Evolutionary conservation across 2,113 vertebrate genomes (phyloP).

Genomic region (Elachura formosa): DNA sequence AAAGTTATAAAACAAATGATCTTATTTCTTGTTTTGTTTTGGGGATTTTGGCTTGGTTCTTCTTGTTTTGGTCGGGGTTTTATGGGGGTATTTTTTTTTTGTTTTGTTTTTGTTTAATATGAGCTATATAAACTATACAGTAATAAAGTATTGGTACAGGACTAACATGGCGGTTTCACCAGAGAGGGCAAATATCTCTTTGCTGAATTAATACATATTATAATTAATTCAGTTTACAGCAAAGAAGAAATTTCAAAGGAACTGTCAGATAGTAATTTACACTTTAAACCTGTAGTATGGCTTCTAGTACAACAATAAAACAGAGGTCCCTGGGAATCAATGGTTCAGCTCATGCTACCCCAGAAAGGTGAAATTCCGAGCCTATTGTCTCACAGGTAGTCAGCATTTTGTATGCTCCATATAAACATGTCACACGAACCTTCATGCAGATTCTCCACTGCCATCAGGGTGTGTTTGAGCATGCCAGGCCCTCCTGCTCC

Average conservation of each 20-base stretch:
- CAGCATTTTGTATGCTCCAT: background rate
- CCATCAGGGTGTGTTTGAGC: background rate
- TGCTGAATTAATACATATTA: background rate
- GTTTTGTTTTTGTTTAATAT: background rate
- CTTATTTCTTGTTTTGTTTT: background rate
- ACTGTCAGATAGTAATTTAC: background rate
- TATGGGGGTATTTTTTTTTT: background rate
- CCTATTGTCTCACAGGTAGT: background rate
- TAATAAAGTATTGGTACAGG: background rate
- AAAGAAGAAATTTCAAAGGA: background rate
- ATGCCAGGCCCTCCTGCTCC: background rate
- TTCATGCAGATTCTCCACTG: background rate
- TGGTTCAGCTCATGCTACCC: background rate
- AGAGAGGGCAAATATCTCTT: background rate
- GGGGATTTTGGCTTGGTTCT: background rate
- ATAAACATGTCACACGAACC: background rate
- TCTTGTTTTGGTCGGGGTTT: background rate
- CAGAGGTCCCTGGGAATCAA: background rate
- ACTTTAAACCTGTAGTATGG: background rate
- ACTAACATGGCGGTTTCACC: background rate
- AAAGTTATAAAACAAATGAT: background rate
- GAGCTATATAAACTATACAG: background rate
- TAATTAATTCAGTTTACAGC: background rate
- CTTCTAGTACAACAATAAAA: background rate
- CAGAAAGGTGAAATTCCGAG: background rate